Evolutionary conservation across 2,888 invertebrate genomes (phyloP).

Genomic region (Eubasilissa splendida): DNA sequence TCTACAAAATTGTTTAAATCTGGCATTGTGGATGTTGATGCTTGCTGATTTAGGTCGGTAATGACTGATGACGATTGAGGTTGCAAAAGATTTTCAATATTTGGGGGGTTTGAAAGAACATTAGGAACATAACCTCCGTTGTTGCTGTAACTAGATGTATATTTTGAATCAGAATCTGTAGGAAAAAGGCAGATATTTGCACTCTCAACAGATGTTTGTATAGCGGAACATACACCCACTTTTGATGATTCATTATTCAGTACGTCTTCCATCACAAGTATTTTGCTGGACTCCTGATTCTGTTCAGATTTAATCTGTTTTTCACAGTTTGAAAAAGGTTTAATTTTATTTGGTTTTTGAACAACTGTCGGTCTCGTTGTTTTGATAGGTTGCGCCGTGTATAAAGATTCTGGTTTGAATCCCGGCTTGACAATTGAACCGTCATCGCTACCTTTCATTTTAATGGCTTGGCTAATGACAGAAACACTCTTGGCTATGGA

Average conservation of each 20-base stretch:
- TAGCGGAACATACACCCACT: background rate
- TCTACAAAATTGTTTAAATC: slow-evolving; percentile 12
- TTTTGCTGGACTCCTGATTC: background rate
- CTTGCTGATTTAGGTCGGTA: background rate
- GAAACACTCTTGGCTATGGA: slow-evolving; percentile 67
- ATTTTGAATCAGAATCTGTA: slow-evolving; percentile 11
- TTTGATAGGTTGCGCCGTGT: background rate
- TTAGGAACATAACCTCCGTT: slow-evolving; percentile 13
- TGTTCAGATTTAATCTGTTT: slow-evolving; percentile 3
- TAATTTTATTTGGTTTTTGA: background rate
- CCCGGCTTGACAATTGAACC: slow-evolving; percentile 32
- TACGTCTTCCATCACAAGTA: background rate
- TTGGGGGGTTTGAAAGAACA: background rate
- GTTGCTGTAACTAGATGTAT: slow-evolving; percentile 4
- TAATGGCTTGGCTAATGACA: slow-evolving; percentile 61
- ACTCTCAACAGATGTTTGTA: slow-evolving; percentile 17
- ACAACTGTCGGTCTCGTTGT: background rate
- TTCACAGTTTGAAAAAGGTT: background rate
- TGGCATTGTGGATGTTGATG: slow-evolving; percentile 7
- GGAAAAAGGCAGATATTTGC: slow-evolving; percentile 38
- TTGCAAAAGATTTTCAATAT: slow-evolving; percentile 10
- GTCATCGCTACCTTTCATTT: slow-evolving; percentile 29
- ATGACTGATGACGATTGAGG: background rate
- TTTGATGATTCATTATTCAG: background rate
- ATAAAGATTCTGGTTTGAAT: slow-evolving; percentile 6